phyloP scores from a whole-genome alignment of 2,113 vertebrate species.

The Phalacrocorax aristotelis region DNA sequence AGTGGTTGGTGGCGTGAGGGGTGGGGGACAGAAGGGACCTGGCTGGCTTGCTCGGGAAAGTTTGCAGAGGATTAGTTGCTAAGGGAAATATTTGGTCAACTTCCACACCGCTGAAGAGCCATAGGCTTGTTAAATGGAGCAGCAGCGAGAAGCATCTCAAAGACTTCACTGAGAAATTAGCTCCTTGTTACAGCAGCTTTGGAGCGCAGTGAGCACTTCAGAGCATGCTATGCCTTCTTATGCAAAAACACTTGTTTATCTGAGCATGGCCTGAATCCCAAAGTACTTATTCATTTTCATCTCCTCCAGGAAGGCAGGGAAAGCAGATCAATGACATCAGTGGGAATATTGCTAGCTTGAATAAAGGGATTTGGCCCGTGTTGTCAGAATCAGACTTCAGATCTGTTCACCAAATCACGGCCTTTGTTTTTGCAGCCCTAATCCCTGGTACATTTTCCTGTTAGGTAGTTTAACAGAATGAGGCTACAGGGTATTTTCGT shows the following conservation, averaged over 20 bases:
- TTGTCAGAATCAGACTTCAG: conserved; percentile 50
- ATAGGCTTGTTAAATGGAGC: conserved; percentile 1
- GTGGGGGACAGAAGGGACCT: neutral
- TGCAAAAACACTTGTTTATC: conserved; percentile 24
- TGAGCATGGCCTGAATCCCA: conserved; percentile 51
- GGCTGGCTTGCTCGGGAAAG: neutral
- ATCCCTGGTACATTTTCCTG: conserved; percentile 32
- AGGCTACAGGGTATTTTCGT: neutral
- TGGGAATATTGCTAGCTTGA: conserved; percentile 46
- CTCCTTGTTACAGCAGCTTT: conserved; percentile 14
- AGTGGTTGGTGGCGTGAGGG: neutral
- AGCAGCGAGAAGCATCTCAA: neutral
- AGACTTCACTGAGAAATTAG: conserved; percentile 41
- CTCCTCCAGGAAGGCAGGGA: neutral
- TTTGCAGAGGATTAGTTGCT: conserved; percentile 34
- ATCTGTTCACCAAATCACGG: conserved; percentile 37
- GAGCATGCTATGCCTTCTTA: conserved; percentile 25
- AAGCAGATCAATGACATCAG: conserved; percentile 47
- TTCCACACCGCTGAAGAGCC: neutral
- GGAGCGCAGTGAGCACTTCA: neutral
- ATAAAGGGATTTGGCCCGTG: conserved; percentile 51
- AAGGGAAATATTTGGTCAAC: conserved; percentile 23
- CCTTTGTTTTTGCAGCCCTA: conserved; percentile 41
- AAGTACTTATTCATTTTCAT: conserved; percentile 26
- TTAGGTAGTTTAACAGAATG: conserved; percentile 25